A percentile compares a stretch with the other conserved stretches of the same genome.
Conservation (phyloP, 2,113 vertebrate species). For the Phalacrocorax aristotelis region DNA sequence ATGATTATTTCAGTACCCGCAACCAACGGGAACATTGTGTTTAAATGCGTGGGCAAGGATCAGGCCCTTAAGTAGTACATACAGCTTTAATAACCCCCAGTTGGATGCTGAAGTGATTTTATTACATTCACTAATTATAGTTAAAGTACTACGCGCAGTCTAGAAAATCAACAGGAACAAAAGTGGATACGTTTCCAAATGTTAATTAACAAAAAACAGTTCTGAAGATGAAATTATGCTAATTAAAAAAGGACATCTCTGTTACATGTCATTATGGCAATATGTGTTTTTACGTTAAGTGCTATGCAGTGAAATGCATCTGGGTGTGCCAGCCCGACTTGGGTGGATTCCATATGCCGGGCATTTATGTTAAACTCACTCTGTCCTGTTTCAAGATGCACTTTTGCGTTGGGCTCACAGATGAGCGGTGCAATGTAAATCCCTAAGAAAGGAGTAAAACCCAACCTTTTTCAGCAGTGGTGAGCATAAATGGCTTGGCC, state of each 20-base stretch:
- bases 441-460: not conserved
- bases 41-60: not conserved
- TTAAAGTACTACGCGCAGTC: not conserved
- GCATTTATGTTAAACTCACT: not conserved
- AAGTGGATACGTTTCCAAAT: not conserved
- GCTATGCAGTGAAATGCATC: not conserved
- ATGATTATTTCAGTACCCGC: not conserved
- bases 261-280: not conserved
- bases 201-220: no score
- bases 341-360: not conserved
- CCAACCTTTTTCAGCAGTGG: not conserved
- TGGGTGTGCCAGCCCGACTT: not conserved
- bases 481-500: not conserved
- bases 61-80: constrained; percentile 8
- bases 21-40: not conserved
- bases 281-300: not conserved
- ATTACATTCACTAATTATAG: constrained; percentile 18
- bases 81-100: not conserved
- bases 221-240: no score
- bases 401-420: not conserved
- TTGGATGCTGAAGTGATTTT: constrained; percentile 34
- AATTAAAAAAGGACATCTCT: constrained; percentile 22
- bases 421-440: not conserved
- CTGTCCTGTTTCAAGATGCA: not conserved
- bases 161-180: constrained; percentile 43